Conservation (phyloP, 1,140 invertebrate species). For the Ptiloglossa arizonensis region DNA sequence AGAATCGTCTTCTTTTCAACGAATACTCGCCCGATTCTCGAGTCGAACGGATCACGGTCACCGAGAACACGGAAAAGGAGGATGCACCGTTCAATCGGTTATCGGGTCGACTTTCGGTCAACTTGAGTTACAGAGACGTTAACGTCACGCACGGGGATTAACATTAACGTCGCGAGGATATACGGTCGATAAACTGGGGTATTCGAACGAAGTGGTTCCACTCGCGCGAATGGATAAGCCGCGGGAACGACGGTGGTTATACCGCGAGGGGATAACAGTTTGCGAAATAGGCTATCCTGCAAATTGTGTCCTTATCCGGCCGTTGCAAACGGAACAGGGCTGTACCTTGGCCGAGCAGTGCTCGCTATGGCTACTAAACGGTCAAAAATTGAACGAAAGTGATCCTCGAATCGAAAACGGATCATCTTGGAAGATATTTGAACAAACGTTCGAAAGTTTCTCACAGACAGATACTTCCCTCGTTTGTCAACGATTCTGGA, state of each 20-base stretch:
- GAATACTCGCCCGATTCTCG: not conserved
- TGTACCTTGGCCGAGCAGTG: too few relatives aligned
- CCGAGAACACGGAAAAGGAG: conserved; percentile 12
- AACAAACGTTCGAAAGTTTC: too few relatives aligned
- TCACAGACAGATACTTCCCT: too few relatives aligned
- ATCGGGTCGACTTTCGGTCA: conserved; percentile 13
- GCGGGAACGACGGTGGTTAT: conserved; percentile 1
- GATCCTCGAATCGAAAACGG: too few relatives aligned
- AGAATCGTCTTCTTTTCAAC: not conserved
- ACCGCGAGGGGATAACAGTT: not conserved
- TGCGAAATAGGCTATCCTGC: not conserved
- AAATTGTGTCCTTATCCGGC: conserved; percentile 8
- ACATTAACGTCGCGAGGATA: conserved; percentile 13
- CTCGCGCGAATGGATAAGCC: not conserved
- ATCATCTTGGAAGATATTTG: too few relatives aligned
- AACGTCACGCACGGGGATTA: conserved; percentile 2
- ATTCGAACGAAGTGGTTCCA: not conserved
- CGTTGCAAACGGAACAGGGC: not conserved
- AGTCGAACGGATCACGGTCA: not conserved
- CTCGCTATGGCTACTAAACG: too few relatives aligned
- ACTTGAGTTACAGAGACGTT: not conserved
- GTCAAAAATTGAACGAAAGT: too few relatives aligned
- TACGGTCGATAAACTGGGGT: not conserved
- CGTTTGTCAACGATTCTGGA: too few relatives aligned
- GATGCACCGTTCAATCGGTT: conserved; percentile 10